phyloP scores from a whole-genome alignment of 2,888 invertebrate genomes.

The Subacronicta megacephala region DNA sequence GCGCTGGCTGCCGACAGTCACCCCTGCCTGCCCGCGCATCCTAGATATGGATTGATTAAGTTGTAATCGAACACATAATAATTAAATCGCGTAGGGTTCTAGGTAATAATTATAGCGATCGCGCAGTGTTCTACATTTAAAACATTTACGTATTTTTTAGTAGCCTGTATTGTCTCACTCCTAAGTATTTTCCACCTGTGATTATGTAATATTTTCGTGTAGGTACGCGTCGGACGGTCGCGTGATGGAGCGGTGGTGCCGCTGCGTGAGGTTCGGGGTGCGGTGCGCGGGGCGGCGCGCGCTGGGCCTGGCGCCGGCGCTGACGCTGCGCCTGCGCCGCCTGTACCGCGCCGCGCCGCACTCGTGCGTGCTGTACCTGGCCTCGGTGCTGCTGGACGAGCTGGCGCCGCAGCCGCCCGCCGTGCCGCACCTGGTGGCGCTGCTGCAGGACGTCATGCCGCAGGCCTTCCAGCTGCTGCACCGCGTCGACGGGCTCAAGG shows the following conservation, averaged over 20 bases:
- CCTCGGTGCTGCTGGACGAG: constrained; percentile 96
- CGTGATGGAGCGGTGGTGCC: constrained; percentile 97
- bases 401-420: constrained; percentile 91
- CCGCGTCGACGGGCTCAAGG: constrained; percentile 93
- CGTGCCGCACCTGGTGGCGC: constrained; percentile 93
- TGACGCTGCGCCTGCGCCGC: constrained; percentile 91
- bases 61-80: too few species aligned
- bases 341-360: constrained; percentile 92
- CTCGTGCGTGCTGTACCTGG: constrained; percentile 93
- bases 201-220: too few species aligned
- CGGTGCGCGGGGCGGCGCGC: constrained; percentile 95
- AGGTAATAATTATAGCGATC: too few species aligned
- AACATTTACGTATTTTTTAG: too few species aligned
- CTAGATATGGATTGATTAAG: too few species aligned
- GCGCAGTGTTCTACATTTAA: too few species aligned
- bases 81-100: too few species aligned
- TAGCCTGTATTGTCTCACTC: too few species aligned
- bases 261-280: constrained; percentile 96
- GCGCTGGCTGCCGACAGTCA: too few species aligned
- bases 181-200: too few species aligned
- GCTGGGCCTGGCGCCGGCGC: constrained; percentile 91
- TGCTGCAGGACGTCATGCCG: constrained; percentile 95
- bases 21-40: too few species aligned
- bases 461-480: constrained; percentile 95
- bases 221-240: constrained; percentile 91